phyloP scores from a whole-genome alignment of 2,113 vertebrate genomes.

The Cyprinodon variegatus region DNA sequence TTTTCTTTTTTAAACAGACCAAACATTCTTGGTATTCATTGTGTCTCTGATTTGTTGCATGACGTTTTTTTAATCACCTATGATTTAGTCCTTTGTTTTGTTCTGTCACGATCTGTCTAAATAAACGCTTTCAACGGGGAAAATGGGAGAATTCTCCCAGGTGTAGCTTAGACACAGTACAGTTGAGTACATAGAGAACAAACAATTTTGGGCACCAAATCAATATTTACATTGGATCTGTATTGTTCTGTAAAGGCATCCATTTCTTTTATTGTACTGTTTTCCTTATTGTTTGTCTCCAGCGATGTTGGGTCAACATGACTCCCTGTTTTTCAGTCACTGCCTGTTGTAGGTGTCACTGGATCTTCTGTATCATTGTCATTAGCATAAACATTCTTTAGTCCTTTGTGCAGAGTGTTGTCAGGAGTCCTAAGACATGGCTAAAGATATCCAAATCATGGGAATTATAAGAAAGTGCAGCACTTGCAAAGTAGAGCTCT shows the following conservation, averaged over 20 bases:
- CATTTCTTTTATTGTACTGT: conserved; percentile 80
- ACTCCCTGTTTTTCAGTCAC: conserved; percentile 68
- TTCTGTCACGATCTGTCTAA: conserved; percentile 65
- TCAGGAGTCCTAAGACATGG: conserved; percentile 78
- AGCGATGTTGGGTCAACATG: conserved; percentile 46
- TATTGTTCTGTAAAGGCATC: conserved; percentile 87
- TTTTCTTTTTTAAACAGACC: conserved; percentile 66
- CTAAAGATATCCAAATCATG: conserved; percentile 76
- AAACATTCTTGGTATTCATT: conserved; percentile 79
- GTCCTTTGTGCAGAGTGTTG: conserved; percentile 56
- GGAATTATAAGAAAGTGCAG: conserved; percentile 70
- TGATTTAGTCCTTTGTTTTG: conserved; percentile 2
- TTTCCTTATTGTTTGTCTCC: conserved; percentile 64
- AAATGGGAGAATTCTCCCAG: conserved; percentile 66
- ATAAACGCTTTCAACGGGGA: conserved; percentile 76
- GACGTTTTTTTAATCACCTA: conserved; percentile 14
- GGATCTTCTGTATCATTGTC: conserved; percentile 79
- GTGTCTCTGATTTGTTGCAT: conserved; percentile 47
- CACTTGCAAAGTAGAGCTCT: conserved; percentile 63
- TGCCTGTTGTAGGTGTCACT: conserved; percentile 73
- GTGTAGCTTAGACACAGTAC: conserved; percentile 83
- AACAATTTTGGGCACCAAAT: conserved; percentile 84
- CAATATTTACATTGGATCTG: conserved; percentile 84
- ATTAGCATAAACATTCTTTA: conserved; percentile 78
- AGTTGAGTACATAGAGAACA: conserved; percentile 85